Evolutionary conservation across 2,888 invertebrate genomes (phyloP).

Genomic region (Thymelicus sylvestris): DNA sequence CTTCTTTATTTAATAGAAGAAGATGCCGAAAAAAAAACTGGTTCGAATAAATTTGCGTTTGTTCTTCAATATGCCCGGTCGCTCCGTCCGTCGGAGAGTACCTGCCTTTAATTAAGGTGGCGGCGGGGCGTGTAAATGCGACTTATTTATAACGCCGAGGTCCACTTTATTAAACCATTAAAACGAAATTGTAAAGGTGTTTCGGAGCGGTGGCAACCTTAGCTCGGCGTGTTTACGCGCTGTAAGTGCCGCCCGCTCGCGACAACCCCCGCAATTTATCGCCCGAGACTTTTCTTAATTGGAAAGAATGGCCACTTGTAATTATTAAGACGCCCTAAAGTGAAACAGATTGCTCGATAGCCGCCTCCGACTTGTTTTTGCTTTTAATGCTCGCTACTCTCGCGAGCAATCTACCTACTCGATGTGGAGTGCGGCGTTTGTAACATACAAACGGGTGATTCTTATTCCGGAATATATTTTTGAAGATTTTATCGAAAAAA

Average conservation of each 20-base stretch:
- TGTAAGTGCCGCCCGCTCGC: conserved; percentile 61
- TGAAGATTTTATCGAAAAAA: no score
- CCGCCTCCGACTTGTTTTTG: conserved; percentile 58
- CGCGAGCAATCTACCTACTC: conserved; percentile 23
- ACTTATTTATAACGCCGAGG: conserved; percentile 66
- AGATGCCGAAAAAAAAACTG: conserved; percentile 77
- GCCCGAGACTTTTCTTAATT: conserved; percentile 83
- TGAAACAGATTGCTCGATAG: conserved; percentile 83
- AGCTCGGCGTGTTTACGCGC: conserved; percentile 73
- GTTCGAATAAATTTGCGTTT: conserved; percentile 81
- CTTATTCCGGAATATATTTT: no score
- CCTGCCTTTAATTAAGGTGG: conserved; percentile 72
- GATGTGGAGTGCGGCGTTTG: not conserved
- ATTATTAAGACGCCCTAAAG: conserved; percentile 84
- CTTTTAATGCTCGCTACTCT: conserved; percentile 52
- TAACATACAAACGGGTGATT: not conserved
- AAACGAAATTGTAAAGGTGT: conserved; percentile 57
- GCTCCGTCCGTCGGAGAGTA: conserved; percentile 69
- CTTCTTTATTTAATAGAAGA: conserved; percentile 78
- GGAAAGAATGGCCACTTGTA: conserved; percentile 85
- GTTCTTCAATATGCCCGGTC: conserved; percentile 73
- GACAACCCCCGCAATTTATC: conserved; percentile 82
- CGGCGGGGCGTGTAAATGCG: conserved; percentile 67
- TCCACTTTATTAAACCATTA: conserved; percentile 72
- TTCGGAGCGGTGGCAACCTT: conserved; percentile 64